Percentiles rank a stretch among this genome's conserved stretches.
Conservation (phyloP, 2,113 vertebrate species). For the Willisornis vidua region DNA sequence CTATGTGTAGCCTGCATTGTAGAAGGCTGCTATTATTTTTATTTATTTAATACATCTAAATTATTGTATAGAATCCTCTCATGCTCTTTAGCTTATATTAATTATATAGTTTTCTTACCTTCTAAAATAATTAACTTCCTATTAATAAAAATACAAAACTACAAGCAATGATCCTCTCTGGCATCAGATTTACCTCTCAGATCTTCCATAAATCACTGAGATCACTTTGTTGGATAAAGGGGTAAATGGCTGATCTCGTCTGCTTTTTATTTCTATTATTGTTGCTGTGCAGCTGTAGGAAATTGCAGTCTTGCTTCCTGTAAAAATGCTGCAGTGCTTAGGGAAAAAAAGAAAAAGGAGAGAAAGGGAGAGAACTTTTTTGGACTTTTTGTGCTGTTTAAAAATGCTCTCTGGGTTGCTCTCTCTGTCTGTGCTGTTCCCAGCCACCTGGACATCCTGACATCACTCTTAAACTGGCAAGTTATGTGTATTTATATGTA, state of each 20-base stretch:
- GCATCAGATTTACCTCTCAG: neutral
- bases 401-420: neutral
- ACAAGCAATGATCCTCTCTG: neutral
- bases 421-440: neutral
- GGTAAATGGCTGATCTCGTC: fast-evolving
- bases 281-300: neutral
- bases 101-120: slow-evolving; percentile 11
- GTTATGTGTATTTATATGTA: neutral
- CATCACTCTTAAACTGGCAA: neutral
- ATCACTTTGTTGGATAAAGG: neutral
- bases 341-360: neutral
- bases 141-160: slow-evolving; percentile 68
- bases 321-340: neutral
- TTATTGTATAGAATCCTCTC: slow-evolving; percentile 76
- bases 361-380: neutral
- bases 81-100: slow-evolving; percentile 40
- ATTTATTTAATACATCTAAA: slow-evolving; percentile 89
- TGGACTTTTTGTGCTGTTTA: neutral
- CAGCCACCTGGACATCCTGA: neutral
- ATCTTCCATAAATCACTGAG: neutral
- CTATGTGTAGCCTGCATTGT: slow-evolving; percentile 89
- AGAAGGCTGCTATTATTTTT: slow-evolving; percentile 87
- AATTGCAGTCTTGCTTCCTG: neutral
- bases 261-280: neutral
- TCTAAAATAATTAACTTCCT: slow-evolving; percentile 75